Evolutionary conservation across 2,113 vertebrate genomes (phyloP), one percentile per base, ranked within the genome.

Genomic region (Microtus montanus): DNA sequence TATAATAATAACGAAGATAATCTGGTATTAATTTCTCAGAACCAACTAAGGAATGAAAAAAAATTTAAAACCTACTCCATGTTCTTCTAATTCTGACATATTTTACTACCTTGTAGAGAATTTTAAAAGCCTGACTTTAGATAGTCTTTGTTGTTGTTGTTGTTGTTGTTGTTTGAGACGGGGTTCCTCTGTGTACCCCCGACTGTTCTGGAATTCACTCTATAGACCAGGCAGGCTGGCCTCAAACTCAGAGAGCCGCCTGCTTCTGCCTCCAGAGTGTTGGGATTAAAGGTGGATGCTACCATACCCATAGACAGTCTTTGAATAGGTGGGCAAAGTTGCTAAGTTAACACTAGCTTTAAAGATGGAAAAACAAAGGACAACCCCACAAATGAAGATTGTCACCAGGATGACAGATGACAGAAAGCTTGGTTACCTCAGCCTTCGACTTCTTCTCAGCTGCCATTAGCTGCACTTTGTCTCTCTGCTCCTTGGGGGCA

Each of bases 381-480:
- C 95, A 93, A 85, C 1, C 44, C 63, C 63, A 61, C 49, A 93
- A 71, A 84, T 73, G 17, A 90, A 35, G 90, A 90, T 26, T 78
- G 64, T 15, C 20, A 93, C 38, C 79, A 78, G 35, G 89, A 89
- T 49, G 41, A 96, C 35, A 93, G 64, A 70, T n/a, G 92, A 70
- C 0, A 7, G 38, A 20, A 90, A 38, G 95, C 93, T 26, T 3
- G 11, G 93, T 98, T 98, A 99, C 99, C 99, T 99, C 99, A 83
- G 99, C 99, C 98, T 99, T 99, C 35, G 99, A 97, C 96, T 99
- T 99, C 98, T 99, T 99, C 97, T 99, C 99, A 41, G 99, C 99
- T 87, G 99, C 99, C 99, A 99, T 99, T 8, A 99, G 98, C 97
- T 99, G 99, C 12, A 99, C 99, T 97, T 99, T 99, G 98, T 99